These are phyloP conservation scores for Euclidia mi DNA, from an alignment of 2,888 invertebrate species.

Conservation along the genomic window DNA sequence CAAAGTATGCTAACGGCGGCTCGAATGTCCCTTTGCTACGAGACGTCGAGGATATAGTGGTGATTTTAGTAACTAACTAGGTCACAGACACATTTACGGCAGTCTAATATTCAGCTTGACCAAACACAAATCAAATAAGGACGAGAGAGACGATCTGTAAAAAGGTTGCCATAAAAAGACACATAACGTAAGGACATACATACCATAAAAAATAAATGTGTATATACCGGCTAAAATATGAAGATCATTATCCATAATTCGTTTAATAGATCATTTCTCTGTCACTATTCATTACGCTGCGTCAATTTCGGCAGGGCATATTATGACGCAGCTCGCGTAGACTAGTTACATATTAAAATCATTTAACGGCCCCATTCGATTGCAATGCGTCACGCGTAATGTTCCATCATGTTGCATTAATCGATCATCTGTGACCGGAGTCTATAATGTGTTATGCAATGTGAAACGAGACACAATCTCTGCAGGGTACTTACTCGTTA, in stretches of 20 bases:
- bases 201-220: neutral
- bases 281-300: constrained; percentile 1
- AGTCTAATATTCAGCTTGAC: too few species aligned
- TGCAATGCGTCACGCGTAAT: constrained; percentile 71
- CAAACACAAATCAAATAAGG: too few species aligned
- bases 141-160: too few species aligned
- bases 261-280: neutral
- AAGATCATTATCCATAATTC: neutral
- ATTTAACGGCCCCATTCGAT: constrained; percentile 58
- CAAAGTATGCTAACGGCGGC: too few species aligned
- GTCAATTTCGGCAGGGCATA: constrained; percentile 1
- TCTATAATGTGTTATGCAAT: constrained; percentile 63
- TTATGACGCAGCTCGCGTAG: constrained; percentile 17
- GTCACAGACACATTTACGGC: too few species aligned
- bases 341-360: constrained; percentile 43
- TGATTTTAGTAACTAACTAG: too few species aligned
- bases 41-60: too few species aligned
- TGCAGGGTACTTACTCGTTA: constrained; percentile 23
- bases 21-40: too few species aligned
- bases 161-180: too few species aligned
- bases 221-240: neutral
- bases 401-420: constrained; percentile 75
- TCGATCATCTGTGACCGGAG: constrained; percentile 73
- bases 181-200: too few species aligned
- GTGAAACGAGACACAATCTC: constrained; percentile 50